Base-by-base conservation (phyloP, 92 coral and sea anemone genomes). In the Palythoa grandis region DNA sequence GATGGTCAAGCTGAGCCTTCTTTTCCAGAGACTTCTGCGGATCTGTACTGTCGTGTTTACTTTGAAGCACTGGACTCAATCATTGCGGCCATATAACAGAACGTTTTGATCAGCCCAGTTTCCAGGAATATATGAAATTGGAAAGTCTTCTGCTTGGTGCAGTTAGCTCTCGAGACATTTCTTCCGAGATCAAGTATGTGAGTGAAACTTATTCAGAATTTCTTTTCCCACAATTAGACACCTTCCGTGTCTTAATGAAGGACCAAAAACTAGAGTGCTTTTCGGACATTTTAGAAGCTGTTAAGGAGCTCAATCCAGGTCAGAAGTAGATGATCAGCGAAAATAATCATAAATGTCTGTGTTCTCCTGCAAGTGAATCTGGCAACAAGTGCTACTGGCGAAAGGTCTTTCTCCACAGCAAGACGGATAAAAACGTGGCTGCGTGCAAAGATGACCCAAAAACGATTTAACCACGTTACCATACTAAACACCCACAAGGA, bases 61-160 rank as follows among this genome's bases (percentile, higher is more conserved):
- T 89, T 70, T 84, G 90, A 92, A 87, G 92, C 74, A n/a, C 90
- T 92, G 72, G 91, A 86, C 57, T 67, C 87, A 38, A 82, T 92
- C 3, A 52, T 83, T 52, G 83, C 90, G 23, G 77, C 90, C 6
- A 82, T 89, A 20, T 89, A 20, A 75, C 39, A 47, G 88, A 89
- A 39, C 56, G 89, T 10, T 74, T 90, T 54, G 58, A 90, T 4
- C 92, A 90, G 80, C 91, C 93, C 16, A 79, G 88, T 54, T 87
- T 87, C 67, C 7, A 70, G 71, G 91, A 29, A 13, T 83, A 88
- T 77, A 50, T 14, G 22, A 85, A 88, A 6, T 71, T 88, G 77
- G 93, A 83, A 84, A 78, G 80, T 29, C 38, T 91, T 74, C 94
- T 89, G 20, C 52, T 83, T 87, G 60, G 78, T 13, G 70, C 85